Base-by-base conservation (phyloP, 1,140 invertebrate species). In the Batillaria attramentaria region DNA sequence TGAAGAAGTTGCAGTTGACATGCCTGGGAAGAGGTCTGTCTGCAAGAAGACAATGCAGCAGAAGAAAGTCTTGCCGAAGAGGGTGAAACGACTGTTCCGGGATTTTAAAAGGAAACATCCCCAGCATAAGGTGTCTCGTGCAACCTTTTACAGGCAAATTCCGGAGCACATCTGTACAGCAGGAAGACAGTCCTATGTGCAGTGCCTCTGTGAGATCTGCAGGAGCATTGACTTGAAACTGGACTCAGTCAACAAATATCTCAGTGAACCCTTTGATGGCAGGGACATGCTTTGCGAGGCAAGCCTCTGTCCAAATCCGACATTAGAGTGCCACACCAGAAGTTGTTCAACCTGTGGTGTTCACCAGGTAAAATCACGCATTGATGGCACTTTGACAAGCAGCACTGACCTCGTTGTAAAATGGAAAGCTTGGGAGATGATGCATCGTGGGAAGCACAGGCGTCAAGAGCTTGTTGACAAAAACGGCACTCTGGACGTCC, bases 31-130 rank as follows among this genome's bases (percentile, higher is more conserved):
- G 31, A 60, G 31, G 24, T 6, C 57, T 60, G 57, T 60, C 24
- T 60, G 57, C 57, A 60, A 60, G 57, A 60, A 60, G 57, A 60
- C 57, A n/a, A 60, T 60, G 57, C 57, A 60, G 31, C 57, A 60
- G 57, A 60, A 60, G 24, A 60, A 60, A 31, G 57, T 60, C 24
- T 31, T 60, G 6, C 57, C 57, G 24, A 60, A 60, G 57, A 6
- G 57, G 31, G 31, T 60, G 57, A 60, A 60, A 60, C 24, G 57
- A 24, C 24, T 60, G 57, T 31, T 60, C 24, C 24, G 31, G 24
- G 57, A 60, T 31, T 60, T 60, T n/a, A 60, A 60, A 60, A 60
- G 31, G 31, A 20, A n/a, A 24, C 24, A 60, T n/a, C 57, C 57
- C 24, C 24, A 60, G 57, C 57, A n/a, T 31, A 60, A 60, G 31